Percentiles rank a stretch among this genome's conserved stretches.
These are phyloP conservation scores for Mastomys coucha DNA, from an alignment of 2,113 vertebrate species.

Conservation along the genomic window DNA sequence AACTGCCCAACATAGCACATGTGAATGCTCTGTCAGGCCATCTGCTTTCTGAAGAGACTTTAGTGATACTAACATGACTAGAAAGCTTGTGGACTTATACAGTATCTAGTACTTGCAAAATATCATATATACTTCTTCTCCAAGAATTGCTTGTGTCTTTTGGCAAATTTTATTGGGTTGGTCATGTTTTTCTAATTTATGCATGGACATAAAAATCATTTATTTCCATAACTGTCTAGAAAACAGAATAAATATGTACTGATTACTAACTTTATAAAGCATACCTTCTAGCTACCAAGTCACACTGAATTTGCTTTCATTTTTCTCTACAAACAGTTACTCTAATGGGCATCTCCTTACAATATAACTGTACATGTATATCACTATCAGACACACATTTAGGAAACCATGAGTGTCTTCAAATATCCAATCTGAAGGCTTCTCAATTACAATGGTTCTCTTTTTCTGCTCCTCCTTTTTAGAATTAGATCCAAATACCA, in stretches of 20 bases:
- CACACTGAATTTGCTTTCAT: slow-evolving; percentile 28
- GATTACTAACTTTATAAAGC: slow-evolving; percentile 4
- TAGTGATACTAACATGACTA: background rate
- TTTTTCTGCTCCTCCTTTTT: background rate
- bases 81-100: background rate
- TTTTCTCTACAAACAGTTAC: slow-evolving; percentile 17
- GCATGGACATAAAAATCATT: background rate
- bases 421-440: background rate
- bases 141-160: background rate
- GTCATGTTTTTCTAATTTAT: background rate
- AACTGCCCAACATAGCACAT: background rate
- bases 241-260: slow-evolving; percentile 12
- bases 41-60: slow-evolving; percentile 8
- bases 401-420: background rate
- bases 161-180: background rate
- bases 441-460: background rate
- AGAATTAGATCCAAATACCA: background rate
- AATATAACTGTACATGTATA: background rate
- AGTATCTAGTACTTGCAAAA: slow-evolving; percentile 1
- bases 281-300: background rate
- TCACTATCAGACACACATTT: background rate
- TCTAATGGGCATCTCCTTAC: background rate
- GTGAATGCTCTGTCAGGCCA: background rate
- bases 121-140: background rate
- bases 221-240: slow-evolving; percentile 1